Evolutionary conservation across 2,888 invertebrate species (phyloP).

Genomic region (Chrysopilus asiliformis): DNA sequence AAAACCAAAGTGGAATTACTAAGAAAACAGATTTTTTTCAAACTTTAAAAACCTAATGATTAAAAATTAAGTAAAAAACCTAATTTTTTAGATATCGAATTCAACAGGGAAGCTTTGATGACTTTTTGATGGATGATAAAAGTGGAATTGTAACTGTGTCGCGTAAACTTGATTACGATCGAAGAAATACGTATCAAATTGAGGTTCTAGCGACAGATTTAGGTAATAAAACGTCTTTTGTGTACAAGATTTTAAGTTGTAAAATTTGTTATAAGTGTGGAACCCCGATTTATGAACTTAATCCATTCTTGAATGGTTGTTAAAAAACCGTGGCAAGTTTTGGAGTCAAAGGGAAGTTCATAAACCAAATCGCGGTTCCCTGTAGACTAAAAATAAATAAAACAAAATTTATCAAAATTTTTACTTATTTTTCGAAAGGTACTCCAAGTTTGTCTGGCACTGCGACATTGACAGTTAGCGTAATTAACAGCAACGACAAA

Average conservation of each 20-base stretch:
- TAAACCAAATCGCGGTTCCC: no score
- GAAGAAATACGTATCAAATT: conserved; percentile 63
- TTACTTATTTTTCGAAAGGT: conserved; percentile 35
- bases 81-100: conserved; percentile 49
- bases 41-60: background rate
- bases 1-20: no score
- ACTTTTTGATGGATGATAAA: conserved; percentile 65
- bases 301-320: no score
- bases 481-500: conserved; percentile 81
- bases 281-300: no score
- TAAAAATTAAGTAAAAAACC: background rate
- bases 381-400: no score
- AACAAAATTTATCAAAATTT: conserved; percentile 1
- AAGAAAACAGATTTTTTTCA: no score
- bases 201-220: conserved; percentile 70
- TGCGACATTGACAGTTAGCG: conserved; percentile 60
- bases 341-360: no score
- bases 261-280: no score
- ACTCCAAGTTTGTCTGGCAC: conserved; percentile 71
- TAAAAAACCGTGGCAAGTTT: no score
- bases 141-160: conserved; percentile 65
- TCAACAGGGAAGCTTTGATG: conserved; percentile 71
- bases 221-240: no score
- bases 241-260: no score
- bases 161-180: conserved; percentile 69